These are phyloP conservation scores for Druon quercuslanigerum DNA, from an alignment of 1,140 invertebrate genomes.

Conservation along the genomic window DNA sequence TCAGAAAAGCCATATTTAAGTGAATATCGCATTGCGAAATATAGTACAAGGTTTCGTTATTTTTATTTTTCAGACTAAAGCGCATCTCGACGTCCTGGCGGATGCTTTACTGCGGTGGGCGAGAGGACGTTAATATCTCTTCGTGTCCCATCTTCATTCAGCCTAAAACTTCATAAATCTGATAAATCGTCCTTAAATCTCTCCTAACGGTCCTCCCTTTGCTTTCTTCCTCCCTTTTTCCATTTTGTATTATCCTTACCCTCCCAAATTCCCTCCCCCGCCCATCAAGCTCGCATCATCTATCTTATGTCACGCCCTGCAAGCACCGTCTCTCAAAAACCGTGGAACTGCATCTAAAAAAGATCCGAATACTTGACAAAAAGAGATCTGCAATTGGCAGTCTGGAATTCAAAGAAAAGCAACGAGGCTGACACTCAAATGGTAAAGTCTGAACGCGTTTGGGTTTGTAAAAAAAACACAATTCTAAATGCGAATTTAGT, in stretches of 20 bases:
- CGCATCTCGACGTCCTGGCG: conserved; percentile 93
- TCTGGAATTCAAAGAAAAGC: conserved; percentile 6
- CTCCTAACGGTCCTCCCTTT: conserved; percentile 55
- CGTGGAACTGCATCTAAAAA: neutral
- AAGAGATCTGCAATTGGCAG: neutral
- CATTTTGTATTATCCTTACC: conserved; percentile 31
- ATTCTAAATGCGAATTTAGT: conserved; percentile 26
- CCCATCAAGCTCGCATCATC: conserved; percentile 9
- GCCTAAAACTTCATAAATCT: conserved; percentile 51
- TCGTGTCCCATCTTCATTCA: conserved; percentile 46
- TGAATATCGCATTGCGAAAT: neutral
- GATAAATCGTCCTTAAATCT: conserved; percentile 56
- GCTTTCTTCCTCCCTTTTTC: conserved; percentile 52
- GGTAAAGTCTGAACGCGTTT: conserved; percentile 29
- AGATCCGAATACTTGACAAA: neutral
- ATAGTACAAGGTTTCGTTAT: conserved; percentile 46
- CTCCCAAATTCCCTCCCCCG: neutral
- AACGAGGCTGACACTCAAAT: conserved; percentile 22
- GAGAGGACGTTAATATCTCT: conserved; percentile 84
- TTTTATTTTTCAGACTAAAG: conserved; percentile 89
- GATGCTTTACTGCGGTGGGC: conserved; percentile 95
- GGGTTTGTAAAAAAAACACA: conserved; percentile 17
- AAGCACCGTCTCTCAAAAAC: conserved; percentile 22
- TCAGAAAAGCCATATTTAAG: neutral
- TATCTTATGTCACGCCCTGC: neutral